These are phyloP conservation scores for Hylaea fasciaria DNA, from an alignment of 2,888 invertebrate species.

Conservation along the genomic window DNA sequence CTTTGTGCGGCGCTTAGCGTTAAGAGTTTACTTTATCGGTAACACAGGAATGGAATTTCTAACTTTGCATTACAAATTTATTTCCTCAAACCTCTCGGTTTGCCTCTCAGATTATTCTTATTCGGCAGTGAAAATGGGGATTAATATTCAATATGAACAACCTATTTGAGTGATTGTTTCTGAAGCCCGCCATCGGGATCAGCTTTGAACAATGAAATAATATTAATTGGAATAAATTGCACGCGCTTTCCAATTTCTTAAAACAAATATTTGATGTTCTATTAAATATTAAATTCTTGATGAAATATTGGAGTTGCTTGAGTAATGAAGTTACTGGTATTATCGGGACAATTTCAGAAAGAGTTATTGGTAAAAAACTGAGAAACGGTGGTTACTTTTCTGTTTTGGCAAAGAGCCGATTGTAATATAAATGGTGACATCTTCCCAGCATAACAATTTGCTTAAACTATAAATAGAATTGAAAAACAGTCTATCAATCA, in stretches of 20 bases:
- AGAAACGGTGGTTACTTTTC: background rate
- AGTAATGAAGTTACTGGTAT: slow-evolving; percentile 17
- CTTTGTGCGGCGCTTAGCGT: slow-evolving; percentile 64
- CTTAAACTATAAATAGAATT: too few relatives aligned
- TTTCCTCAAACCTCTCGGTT: slow-evolving; percentile 70
- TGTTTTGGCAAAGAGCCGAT: background rate
- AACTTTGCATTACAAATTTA: slow-evolving; percentile 85
- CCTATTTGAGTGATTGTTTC: slow-evolving; percentile 83
- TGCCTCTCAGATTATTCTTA: slow-evolving; percentile 80
- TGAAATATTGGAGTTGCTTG: slow-evolving; percentile 48
- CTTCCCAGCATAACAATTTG: slow-evolving; percentile 1
- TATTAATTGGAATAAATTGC: slow-evolving; percentile 70
- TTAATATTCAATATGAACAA: slow-evolving; percentile 84
- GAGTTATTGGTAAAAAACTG: slow-evolving; percentile 10
- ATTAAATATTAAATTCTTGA: slow-evolving; percentile 61
- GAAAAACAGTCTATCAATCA: too few relatives aligned
- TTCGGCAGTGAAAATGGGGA: slow-evolving; percentile 81
- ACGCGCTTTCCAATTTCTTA: slow-evolving; percentile 63
- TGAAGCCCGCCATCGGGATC: slow-evolving; percentile 62
- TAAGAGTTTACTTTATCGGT: slow-evolving; percentile 79
- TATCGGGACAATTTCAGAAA: slow-evolving; percentile 12
- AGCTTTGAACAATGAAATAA: slow-evolving; percentile 67
- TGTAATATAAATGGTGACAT: background rate
- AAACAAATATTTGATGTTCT: slow-evolving; percentile 67
- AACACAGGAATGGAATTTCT: slow-evolving; percentile 81